phyloP scores from a whole-genome alignment of 2,888 invertebrate genomes.

The Troilus luridus region DNA sequence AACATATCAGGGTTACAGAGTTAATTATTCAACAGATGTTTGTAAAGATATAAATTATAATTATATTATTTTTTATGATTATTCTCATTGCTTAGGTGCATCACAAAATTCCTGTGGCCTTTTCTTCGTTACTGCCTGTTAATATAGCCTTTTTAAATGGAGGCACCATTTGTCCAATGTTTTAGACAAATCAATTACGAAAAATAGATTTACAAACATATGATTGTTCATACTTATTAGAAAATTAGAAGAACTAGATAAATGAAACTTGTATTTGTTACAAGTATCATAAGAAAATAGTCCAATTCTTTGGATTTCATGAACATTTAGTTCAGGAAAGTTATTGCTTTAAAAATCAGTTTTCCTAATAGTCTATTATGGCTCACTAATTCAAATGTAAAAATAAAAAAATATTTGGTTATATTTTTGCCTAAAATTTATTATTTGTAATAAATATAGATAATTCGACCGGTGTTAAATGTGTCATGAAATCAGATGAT shows the following conservation, averaged over 20 bases:
- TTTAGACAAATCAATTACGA: slow-evolving; percentile 44
- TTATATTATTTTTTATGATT: not conserved
- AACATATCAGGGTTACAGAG: slow-evolving; percentile 27
- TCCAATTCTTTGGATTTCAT: not conserved
- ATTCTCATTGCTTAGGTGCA: slow-evolving; percentile 17
- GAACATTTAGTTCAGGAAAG: not conserved
- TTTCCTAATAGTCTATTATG: not conserved
- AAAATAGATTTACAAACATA: slow-evolving; percentile 8
- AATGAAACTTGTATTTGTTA: not conserved
- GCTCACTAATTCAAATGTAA: no score
- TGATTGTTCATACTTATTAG: slow-evolving; percentile 18
- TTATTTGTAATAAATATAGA: not conserved
- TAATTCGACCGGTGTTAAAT: not conserved
- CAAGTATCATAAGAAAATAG: not conserved
- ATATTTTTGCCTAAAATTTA: not conserved
- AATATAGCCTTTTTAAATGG: not conserved
- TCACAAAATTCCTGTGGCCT: slow-evolving; percentile 23
- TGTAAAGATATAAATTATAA: not conserved
- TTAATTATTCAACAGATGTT: not conserved
- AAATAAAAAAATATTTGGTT: not conserved
- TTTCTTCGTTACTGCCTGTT: slow-evolving; percentile 30
- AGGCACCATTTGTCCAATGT: slow-evolving; percentile 43
- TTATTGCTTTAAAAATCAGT: not conserved
- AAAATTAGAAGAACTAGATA: not conserved
- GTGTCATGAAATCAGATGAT: not conserved